Evolutionary conservation across 2,797 vertebrate species (phyloP).

Genomic region (Leuciscus waleckii): DNA sequence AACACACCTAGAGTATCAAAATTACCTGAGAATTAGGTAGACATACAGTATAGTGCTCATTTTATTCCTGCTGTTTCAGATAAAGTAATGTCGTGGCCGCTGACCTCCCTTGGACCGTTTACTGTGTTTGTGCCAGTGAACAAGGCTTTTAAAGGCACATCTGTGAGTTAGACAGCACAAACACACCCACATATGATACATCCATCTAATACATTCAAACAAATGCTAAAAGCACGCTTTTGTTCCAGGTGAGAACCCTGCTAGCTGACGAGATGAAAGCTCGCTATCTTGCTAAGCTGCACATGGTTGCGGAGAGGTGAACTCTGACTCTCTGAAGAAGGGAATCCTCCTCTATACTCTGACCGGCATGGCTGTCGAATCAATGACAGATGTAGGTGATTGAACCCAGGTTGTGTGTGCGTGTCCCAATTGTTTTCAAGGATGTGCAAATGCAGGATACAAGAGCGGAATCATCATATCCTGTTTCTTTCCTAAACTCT

Average conservation of each 20-base stretch:
- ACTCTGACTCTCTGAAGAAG: constrained; percentile 75
- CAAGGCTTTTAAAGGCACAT: constrained; percentile 79
- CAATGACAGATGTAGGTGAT: constrained; percentile 66
- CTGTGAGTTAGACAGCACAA: constrained; percentile 73
- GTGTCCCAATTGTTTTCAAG: neutral
- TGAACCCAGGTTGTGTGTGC: neutral
- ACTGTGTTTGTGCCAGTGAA: constrained; percentile 89
- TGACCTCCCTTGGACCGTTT: constrained; percentile 88
- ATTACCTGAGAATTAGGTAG: neutral
- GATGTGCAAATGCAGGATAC: constrained; percentile 6
- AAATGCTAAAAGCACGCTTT: neutral
- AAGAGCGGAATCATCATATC: neutral
- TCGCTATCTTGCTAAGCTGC: constrained; percentile 87
- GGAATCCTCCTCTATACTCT: constrained; percentile 83
- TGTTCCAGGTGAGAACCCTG: constrained; percentile 80
- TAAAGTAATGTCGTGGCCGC: constrained; percentile 80
- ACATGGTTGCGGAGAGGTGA: constrained; percentile 85
- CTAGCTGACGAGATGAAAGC: constrained; percentile 73
- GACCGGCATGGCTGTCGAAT: constrained; percentile 85
- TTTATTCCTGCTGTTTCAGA: constrained; percentile 60
- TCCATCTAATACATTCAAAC: neutral
- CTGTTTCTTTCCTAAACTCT: constrained; percentile 12
- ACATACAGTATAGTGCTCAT: neutral
- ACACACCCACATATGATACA: neutral
- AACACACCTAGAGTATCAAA: neutral